Conservation (phyloP, 2,113 vertebrate genomes). For the Helogale parvula region DNA sequence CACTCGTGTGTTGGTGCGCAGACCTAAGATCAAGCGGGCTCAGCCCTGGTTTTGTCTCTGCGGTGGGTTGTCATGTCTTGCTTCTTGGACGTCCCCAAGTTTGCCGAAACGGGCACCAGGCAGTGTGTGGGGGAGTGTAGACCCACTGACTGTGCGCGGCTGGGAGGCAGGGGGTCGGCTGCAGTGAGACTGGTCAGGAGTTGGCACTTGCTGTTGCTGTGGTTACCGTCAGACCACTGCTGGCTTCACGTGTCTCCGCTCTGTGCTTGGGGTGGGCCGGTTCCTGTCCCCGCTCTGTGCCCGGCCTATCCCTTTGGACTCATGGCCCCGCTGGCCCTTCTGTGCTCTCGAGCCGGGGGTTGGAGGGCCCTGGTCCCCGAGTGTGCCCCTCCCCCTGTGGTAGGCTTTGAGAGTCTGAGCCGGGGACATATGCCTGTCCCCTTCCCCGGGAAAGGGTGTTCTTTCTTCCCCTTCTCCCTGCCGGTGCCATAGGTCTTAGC, state of each 20-base stretch:
- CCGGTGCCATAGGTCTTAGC: background rate
- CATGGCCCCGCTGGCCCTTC: background rate
- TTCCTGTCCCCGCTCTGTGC: background rate
- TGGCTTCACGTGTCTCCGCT: background rate
- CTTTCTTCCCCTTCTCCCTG: background rate
- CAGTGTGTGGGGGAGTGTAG: background rate
- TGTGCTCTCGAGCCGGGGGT: background rate
- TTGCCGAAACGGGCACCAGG: background rate
- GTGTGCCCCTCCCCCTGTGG: background rate
- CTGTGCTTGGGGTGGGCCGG: background rate
- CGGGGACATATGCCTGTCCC: background rate
- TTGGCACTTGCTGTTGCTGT: background rate
- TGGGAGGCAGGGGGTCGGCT: background rate
- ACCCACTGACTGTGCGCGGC: background rate
- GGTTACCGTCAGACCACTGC: background rate
- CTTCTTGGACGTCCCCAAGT: background rate
- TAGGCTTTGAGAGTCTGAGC: background rate
- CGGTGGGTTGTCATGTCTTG: background rate
- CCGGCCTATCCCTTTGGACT: background rate
- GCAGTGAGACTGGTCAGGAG: background rate
- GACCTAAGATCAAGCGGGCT: background rate
- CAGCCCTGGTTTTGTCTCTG: background rate
- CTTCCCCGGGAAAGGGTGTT: background rate
- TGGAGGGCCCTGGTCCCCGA: background rate
- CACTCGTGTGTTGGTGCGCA: background rate